These are phyloP conservation scores for Nasonia vitripennis DNA, from an alignment of 1,140 invertebrate genomes.

Conservation along the genomic window DNA sequence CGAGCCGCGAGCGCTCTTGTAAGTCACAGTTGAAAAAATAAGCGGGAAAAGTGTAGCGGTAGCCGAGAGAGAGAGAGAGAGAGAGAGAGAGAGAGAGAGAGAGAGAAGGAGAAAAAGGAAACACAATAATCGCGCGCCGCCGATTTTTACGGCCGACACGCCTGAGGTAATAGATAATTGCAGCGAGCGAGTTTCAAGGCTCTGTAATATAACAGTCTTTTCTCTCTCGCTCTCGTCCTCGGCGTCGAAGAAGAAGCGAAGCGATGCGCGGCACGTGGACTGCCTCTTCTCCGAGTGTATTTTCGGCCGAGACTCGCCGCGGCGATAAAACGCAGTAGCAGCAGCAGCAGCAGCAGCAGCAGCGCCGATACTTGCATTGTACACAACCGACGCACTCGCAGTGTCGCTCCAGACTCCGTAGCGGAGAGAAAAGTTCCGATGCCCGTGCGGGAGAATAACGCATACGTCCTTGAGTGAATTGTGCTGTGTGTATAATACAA, in stretches of 20 bases:
- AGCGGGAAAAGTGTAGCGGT: neutral
- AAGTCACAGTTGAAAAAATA: conserved; percentile 2
- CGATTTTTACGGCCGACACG: conserved; percentile 1
- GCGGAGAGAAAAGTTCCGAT: too few relatives aligned
- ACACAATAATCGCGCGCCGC: neutral
- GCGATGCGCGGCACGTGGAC: conserved; percentile 35
- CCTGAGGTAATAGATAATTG: neutral
- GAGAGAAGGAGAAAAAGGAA: neutral
- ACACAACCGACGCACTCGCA: too few relatives aligned
- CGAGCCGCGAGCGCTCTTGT: neutral
- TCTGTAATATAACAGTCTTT: neutral
- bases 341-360: too few relatives aligned
- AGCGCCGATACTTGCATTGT: too few relatives aligned
- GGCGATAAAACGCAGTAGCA: neutral
- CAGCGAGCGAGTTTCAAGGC: neutral
- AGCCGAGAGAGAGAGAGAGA: neutral
- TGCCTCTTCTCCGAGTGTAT: neutral
- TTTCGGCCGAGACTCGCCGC: conserved; percentile 1
- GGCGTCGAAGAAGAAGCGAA: neutral
- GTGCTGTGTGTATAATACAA: too few relatives aligned
- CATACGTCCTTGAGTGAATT: too few relatives aligned
- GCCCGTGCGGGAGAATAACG: too few relatives aligned
- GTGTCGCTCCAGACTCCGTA: too few relatives aligned
- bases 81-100: conserved; percentile 6
- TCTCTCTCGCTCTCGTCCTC: neutral